phyloP scores from a whole-genome alignment of 2,113 vertebrate species.

The Pseudolaguvia tuberculata region DNA sequence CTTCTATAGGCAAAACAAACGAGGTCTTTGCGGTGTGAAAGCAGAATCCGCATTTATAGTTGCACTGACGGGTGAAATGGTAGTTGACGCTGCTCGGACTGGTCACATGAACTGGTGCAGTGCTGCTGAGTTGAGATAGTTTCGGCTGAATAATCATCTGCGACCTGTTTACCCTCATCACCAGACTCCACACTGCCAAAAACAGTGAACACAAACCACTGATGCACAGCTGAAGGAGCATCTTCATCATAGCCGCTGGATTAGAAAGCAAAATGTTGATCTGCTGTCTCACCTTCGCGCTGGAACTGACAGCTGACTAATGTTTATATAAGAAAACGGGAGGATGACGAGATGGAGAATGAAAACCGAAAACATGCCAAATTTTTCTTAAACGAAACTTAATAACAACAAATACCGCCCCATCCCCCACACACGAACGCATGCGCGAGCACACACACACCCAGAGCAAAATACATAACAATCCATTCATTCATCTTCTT shows the following conservation, averaged over 20 bases:
- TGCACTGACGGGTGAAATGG: constrained; percentile 88
- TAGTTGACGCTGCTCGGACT: constrained; percentile 87
- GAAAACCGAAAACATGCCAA: constrained; percentile 39
- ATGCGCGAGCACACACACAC: not conserved
- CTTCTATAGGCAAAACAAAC: constrained; percentile 84
- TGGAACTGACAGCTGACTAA: not conserved
- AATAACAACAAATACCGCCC: not conserved
- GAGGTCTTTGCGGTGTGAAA: constrained; percentile 95
- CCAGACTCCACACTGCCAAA: not conserved
- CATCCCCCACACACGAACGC: too few species aligned
- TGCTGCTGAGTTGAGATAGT: not conserved
- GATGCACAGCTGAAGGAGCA: constrained; percentile 55
- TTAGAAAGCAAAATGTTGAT: constrained; percentile 48
- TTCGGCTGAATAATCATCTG: not conserved
- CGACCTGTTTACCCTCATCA: too few species aligned
- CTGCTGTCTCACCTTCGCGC: not conserved
- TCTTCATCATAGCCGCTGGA: constrained; percentile 19
- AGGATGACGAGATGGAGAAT: not conserved
- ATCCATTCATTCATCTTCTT: too few species aligned
- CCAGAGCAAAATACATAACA: not conserved
- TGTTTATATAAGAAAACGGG: constrained; percentile 8
- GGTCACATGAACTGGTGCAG: not conserved
- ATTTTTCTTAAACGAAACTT: not conserved
- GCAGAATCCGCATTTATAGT: constrained; percentile 94
- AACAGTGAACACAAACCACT: constrained; percentile 41